Evolutionary conservation across 2,113 vertebrate species (phyloP), one percentile per base, ranked within the genome.

Genomic region (Phalacrocorax aristotelis): DNA sequence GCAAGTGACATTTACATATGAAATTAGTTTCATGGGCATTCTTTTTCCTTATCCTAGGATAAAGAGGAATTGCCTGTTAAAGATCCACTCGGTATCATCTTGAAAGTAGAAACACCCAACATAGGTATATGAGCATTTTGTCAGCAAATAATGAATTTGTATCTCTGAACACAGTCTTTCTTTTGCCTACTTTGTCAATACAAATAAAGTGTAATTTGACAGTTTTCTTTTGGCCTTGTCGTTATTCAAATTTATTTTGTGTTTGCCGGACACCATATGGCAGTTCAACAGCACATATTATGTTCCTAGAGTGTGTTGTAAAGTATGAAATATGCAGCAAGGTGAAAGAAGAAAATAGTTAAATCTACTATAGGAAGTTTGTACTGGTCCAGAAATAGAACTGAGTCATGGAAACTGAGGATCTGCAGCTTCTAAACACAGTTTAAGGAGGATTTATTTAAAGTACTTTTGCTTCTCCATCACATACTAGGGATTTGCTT

Each of bases 171-270:
- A 95, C 83, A 87, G 42, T 91, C 52, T 92, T 96, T 95, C 92
- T 97, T 87, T 96, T 95, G 97, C 97, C 94, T 96, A 78, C 94
- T 96, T 98, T 96, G 96, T 98, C 94, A 96, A 91, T 97, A 97
- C 94, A 96, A 98, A 98, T 98, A 98, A 98, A 98, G 92, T 94
- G 92, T 94, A 97, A 95, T 97, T 98, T 97, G 97, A 95, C 90
- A 96, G 85, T 94, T 95, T 82, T 83, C 75, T 90, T 78, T 86
- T 66, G 79, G 72, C 69, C 58, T 90, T 82, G 78, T 92, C 71
- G 89, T 95, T 87, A 79, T 92, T 96, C 32, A 29, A 18, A 51
- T 62, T 92, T 70, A 4, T 90, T 42, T 83, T 95, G 44, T 91
- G 64, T 81, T 95, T 92, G 46, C 77, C 87, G 85, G 68, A 36